Evolutionary conservation across 2,888 invertebrate species (phyloP).

Genomic region (Hypomecis atomaria): DNA sequence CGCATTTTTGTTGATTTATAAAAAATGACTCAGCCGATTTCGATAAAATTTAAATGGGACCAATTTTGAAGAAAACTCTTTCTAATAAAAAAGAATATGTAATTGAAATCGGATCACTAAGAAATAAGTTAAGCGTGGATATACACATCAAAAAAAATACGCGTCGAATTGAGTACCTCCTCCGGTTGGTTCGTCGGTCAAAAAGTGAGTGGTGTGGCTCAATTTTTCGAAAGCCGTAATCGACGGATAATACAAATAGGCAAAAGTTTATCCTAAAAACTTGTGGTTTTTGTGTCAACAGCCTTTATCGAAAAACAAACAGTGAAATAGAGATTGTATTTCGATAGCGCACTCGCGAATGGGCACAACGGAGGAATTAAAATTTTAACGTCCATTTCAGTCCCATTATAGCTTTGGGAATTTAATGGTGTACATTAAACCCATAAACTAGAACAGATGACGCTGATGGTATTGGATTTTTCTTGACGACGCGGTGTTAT

Average conservation of each 20-base stretch:
- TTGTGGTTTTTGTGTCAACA: constrained; percentile 43
- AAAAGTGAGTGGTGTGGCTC: no score
- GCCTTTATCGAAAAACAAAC: constrained; percentile 45
- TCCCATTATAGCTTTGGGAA: constrained; percentile 19
- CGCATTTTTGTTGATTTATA: no score
- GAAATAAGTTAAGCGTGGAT: no score
- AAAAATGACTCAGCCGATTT: no score
- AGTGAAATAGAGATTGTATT: constrained; percentile 42
- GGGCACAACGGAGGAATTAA: constrained; percentile 31
- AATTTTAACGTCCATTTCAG: constrained; percentile 33
- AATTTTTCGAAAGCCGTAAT: constrained; percentile 2
- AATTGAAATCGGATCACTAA: no score
- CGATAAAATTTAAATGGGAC: no score
- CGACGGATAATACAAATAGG: constrained; percentile 7
- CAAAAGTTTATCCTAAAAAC: constrained; percentile 21
- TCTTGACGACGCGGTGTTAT: neutral
- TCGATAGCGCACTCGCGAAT: constrained; percentile 39
- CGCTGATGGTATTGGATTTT: constrained; percentile 13
- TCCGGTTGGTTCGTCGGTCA: no score
- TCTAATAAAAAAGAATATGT: no score
- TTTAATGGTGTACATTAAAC: constrained; percentile 26
- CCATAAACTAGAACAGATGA: constrained; percentile 18
- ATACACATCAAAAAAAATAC: no score
- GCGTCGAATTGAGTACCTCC: no score
- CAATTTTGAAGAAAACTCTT: no score